These are phyloP conservation scores for Desoria tigrina DNA, from an alignment of 2,888 invertebrate species.

Conservation along the genomic window DNA sequence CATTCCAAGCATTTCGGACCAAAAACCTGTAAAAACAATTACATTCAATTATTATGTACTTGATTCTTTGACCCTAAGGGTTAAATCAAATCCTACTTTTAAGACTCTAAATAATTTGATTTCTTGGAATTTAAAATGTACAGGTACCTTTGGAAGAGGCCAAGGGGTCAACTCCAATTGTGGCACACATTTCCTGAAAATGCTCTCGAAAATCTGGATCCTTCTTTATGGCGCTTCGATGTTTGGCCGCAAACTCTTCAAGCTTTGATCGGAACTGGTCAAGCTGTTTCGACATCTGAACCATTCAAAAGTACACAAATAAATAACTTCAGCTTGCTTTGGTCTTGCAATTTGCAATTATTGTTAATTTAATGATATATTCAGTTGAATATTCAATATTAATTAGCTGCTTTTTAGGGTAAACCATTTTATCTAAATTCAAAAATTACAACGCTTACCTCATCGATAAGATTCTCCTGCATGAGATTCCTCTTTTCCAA, in stretches of 20 bases:
- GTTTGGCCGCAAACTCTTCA: constrained; percentile 93
- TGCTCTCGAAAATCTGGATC: constrained; percentile 91
- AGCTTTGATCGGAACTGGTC: constrained; percentile 87
- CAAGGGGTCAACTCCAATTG: constrained; percentile 96
- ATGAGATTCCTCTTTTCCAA: constrained; percentile 87
- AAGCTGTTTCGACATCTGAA: constrained; percentile 89
- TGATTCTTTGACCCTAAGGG: background rate
- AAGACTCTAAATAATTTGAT: background rate
- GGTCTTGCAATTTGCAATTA: no score
- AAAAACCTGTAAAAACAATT: constrained; percentile 68
- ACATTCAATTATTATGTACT: background rate
- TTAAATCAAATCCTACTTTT: background rate
- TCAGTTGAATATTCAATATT: background rate
- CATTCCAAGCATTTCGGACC: constrained; percentile 94
- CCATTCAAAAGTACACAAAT: no score
- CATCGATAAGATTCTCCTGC: constrained; percentile 85
- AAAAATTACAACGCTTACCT: constrained; percentile 54
- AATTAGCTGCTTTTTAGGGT: no score
- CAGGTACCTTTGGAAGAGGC: constrained; percentile 77
- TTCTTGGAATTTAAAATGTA: background rate
- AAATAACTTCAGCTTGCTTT: no score
- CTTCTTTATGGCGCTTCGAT: constrained; percentile 91
- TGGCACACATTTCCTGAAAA: constrained; percentile 99
- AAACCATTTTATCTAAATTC: no score
- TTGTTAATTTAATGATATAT: background rate